Evolutionary conservation across 2,888 invertebrate genomes (phyloP).

Genomic region (Mantis religiosa): DNA sequence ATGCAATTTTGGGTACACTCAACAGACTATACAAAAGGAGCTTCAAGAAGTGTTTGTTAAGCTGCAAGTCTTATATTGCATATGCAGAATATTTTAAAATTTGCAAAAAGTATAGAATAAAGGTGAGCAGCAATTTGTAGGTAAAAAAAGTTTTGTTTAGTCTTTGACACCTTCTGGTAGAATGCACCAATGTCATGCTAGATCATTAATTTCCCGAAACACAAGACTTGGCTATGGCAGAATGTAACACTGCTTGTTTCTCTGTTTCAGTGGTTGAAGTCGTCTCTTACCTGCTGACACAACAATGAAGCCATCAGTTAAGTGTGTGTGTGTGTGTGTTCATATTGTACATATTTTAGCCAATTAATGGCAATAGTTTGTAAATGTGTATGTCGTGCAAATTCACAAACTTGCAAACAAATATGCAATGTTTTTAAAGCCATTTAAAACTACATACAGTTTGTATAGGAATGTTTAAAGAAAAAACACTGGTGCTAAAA

Average conservation of each 20-base stretch:
- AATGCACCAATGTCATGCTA: no score
- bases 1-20: no score
- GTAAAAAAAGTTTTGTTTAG: no score
- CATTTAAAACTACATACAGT: not conserved
- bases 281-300: slow-evolving; percentile 63
- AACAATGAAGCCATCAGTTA: no score
- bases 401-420: not conserved
- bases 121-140: no score
- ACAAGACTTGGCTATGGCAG: not conserved
- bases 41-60: no score
- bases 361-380: not conserved
- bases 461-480: not conserved
- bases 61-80: no score
- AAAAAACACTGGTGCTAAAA: not conserved
- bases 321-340: not conserved
- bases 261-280: slow-evolving; percentile 69
- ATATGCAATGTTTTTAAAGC: no score
- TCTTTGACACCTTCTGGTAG: no score
- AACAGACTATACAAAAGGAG: no score
- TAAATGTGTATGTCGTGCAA: not conserved
- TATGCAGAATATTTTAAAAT: no score
- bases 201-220: not conserved
- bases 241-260: slow-evolving; percentile 30
- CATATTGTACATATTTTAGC: not conserved
- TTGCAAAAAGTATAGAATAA: no score